Percentiles rank a stretch among this genome's conserved stretches.
Evolutionary conservation across 2,113 vertebrate genomes (phyloP).

Genomic region (Fregata magnificens): DNA sequence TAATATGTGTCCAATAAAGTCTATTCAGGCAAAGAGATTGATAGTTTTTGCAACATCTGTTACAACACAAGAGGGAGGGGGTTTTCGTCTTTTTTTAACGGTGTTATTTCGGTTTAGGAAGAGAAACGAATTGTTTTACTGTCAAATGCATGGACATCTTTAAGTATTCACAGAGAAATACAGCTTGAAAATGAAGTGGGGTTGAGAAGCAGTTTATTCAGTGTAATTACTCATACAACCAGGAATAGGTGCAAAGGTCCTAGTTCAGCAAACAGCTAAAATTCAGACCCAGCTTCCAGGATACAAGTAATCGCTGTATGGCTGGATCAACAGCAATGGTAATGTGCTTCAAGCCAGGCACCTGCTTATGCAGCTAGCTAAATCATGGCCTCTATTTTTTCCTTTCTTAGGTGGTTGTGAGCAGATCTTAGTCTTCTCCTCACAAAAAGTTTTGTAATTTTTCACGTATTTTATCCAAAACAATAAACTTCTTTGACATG

Average conservation of each 20-base stretch:
- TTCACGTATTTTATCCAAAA: background rate
- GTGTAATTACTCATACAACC: background rate
- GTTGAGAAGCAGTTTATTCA: background rate
- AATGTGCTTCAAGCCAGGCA: background rate
- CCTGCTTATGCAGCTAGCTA: background rate
- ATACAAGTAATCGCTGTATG: background rate
- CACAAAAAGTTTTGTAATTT: background rate
- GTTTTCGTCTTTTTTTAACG: background rate
- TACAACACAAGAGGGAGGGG: background rate
- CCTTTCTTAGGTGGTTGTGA: background rate
- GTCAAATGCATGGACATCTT: background rate
- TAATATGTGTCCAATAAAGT: background rate
- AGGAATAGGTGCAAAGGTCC: background rate
- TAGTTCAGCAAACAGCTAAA: background rate
- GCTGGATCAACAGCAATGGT: background rate
- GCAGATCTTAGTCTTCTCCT: background rate
- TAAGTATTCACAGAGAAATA: background rate
- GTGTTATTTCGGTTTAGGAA: background rate
- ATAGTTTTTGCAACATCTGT: background rate
- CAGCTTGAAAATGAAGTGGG: background rate
- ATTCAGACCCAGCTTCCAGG: background rate
- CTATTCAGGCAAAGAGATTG: background rate
- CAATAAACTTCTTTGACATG: background rate
- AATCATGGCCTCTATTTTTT: background rate
- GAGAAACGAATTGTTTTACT: background rate